Conservation (phyloP, 1,140 invertebrate genomes). For the Phenacoccus solenopsis region DNA sequence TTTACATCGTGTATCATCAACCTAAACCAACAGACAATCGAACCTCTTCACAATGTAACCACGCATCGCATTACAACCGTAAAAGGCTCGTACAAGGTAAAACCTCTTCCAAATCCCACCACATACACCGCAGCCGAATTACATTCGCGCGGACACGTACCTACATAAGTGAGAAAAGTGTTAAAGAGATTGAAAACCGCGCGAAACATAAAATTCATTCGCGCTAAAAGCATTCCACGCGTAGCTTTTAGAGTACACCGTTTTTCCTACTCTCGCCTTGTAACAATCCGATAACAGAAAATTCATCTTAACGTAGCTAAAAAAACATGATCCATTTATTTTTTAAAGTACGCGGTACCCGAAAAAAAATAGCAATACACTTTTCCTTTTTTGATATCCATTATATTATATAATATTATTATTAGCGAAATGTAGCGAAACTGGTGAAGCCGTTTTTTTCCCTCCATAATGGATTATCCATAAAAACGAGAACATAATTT, state of each 20-base stretch:
- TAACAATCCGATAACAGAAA: not conserved
- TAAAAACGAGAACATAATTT: slow-evolving; percentile 3
- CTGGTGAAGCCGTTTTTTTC: not conserved
- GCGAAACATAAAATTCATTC: not conserved
- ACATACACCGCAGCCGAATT: not conserved
- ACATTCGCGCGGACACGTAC: not conserved
- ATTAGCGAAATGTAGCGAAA: slow-evolving; percentile 1
- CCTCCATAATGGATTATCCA: not conserved
- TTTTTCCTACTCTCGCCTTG: not conserved
- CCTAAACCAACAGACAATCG: no score
- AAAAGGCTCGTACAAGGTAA: no score
- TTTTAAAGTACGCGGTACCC: not conserved
- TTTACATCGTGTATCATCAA: no score
- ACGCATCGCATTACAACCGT: no score
- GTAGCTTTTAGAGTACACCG: not conserved
- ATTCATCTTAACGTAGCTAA: not conserved
- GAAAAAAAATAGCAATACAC: not conserved
- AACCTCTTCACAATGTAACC: no score
- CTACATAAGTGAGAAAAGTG: not conserved
- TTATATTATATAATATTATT: slow-evolving; percentile 4
- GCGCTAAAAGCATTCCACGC: not conserved
- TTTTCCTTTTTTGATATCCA: slow-evolving; percentile 3
- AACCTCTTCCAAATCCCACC: no score
- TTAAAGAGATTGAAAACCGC: not conserved
- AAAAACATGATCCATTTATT: slow-evolving; percentile 3